Base-by-base conservation (phyloP, 2,113 vertebrate species). In the Onychostruthus taczanowskii region DNA sequence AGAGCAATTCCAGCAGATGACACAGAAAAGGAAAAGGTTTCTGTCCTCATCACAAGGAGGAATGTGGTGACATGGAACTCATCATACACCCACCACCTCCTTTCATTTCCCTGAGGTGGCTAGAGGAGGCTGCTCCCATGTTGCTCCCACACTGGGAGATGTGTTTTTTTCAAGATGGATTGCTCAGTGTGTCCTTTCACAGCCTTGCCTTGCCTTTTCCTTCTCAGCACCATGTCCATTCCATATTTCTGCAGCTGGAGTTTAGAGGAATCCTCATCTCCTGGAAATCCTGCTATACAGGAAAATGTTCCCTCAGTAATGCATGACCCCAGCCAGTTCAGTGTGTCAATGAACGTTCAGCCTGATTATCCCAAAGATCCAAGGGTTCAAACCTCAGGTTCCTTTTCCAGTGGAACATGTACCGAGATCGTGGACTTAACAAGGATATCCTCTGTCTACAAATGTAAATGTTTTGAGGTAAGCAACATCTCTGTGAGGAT, bases 401-500 rank as follows among this genome's bases (percentile, higher is more conserved):
- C 49, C n/a, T 69, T 46, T 50, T 61, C 81, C 41, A 16, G 8
- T 3, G 30, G 41, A 49, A 62, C 27, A 14, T 0, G 0, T 1
- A 6, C 0, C 3, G 46, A 37, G 24, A 58, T 31, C 20, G 21
- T 4, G 9, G 53, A 41, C 21, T 61, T 22, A 7, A 17, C 46
- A 80, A 86, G 46, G 63, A 28, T 37, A 33, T 24, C 7, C 1
- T 20, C 0, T 13, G 20, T 10, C n/a, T 76, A 69, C 35, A 56
- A 21, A 13, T 4, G 13, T 4, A 6, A 75, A 75, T 13, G 2
- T 5, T 30, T 6, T 18, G 43, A 90, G 49, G 44, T 69, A 87
- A 79, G 89, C 10, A 80, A 16, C 13, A 64, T 10, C 58, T 46
- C 37, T 39, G 11, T 49, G 35, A 68, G 22, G 69, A 41, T 56